Evolutionary conservation across 2,113 vertebrate genomes (phyloP).

Genomic region (Candoia aspera): DNA sequence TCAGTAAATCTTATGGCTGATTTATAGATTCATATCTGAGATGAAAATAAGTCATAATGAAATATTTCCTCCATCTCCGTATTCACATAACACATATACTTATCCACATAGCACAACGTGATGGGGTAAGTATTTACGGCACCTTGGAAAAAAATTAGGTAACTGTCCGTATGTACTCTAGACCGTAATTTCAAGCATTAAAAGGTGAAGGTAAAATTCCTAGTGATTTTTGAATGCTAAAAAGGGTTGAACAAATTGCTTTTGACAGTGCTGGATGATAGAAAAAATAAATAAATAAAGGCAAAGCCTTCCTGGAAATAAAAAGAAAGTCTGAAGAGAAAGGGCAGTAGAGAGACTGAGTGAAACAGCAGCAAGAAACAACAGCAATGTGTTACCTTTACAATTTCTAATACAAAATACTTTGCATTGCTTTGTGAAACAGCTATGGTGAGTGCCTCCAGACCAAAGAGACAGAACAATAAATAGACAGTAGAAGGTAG

Average conservation of each 20-base stretch:
- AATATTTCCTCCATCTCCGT: not conserved
- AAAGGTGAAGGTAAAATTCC: not conserved
- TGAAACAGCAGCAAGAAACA: conserved; percentile 28
- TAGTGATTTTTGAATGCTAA: not conserved
- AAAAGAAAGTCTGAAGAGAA: conserved; percentile 15
- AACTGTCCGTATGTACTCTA: not conserved
- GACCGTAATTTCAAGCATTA: not conserved
- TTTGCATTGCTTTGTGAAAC: conserved; percentile 68
- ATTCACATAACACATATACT: not conserved
- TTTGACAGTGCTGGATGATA: not conserved
- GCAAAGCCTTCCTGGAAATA: conserved; percentile 49
- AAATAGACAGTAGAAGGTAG: conserved; percentile 73
- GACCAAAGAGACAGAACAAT: conserved; percentile 72
- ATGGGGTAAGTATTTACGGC: not conserved
- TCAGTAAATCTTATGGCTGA: not conserved
- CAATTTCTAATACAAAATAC: conserved; percentile 63
- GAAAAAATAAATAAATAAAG: conserved; percentile 29
- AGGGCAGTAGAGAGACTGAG: not conserved
- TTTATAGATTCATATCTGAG: not conserved
- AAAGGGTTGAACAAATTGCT: not conserved
- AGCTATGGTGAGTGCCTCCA: conserved; percentile 74
- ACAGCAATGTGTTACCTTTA: conserved; percentile 66
- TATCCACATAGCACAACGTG: not conserved
- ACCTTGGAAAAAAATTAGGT: not conserved
- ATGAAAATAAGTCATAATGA: not conserved